Evolutionary conservation across 1,140 invertebrate species (phyloP).

Genomic region (Drosophila leontia): DNA sequence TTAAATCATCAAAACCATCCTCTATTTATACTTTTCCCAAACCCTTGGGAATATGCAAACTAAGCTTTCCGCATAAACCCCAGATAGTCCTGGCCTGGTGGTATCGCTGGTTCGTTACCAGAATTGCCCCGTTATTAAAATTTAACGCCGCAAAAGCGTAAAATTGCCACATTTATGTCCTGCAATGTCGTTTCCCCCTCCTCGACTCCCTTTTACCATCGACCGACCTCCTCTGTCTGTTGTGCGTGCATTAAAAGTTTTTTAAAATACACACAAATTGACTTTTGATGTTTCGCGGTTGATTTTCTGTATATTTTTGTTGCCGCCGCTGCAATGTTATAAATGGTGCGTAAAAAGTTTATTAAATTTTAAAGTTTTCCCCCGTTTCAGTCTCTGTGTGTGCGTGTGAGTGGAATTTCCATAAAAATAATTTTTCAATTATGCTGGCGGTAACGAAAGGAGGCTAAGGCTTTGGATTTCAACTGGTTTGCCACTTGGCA

Average conservation of each 20-base stretch:
- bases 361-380: conserved; percentile 75
- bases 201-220: not conserved
- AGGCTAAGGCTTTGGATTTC: conserved; percentile 48
- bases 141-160: conserved; percentile 80
- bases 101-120: conserved; percentile 59
- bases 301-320: conserved; percentile 57
- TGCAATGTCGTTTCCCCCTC: conserved; percentile 49
- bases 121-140: conserved; percentile 75
- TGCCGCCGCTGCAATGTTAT: conserved; percentile 41
- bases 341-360: conserved; percentile 81
- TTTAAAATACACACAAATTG: conserved; percentile 79
- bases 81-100: conserved; percentile 30
- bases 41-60: not conserved
- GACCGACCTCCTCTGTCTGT: not conserved
- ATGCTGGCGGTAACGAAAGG: conserved; percentile 50
- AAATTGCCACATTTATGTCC: conserved; percentile 79
- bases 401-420: conserved; percentile 52
- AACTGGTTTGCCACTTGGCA: conserved; percentile 60
- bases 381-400: conserved; percentile 3
- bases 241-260: conserved; percentile 75
- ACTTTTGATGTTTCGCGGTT: conserved; percentile 81
- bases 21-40: not conserved
- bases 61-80: conserved; percentile 23
- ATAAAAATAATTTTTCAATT: conserved; percentile 83
- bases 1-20: not conserved